Evolutionary conservation across 2,113 vertebrate species (phyloP), one percentile per base, ranked within the genome.

Genomic region (Chlamydotis undulata): DNA sequence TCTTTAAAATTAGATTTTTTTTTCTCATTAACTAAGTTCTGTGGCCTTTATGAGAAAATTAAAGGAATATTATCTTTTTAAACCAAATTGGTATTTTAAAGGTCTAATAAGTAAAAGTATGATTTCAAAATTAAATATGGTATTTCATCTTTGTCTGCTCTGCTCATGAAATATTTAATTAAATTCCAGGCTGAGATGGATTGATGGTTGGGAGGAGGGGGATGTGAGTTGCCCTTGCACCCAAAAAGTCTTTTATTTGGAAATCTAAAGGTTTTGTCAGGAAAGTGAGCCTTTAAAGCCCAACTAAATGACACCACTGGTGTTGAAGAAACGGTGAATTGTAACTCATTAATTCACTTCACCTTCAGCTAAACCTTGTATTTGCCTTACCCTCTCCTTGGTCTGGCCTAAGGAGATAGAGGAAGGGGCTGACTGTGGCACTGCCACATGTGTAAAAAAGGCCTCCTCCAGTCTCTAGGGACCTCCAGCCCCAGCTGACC

Each of bases 81-180:
- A 95, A 94, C 53, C 56, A 83, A 96, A 92, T 96, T 96, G 69
- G 45, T 94, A 87, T 83, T 97, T 97, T 83, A 97, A 96, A 93
- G 90, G 83, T 97, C 76, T 92, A 95, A 77, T 93, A 97, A 96
- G 70, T 87, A 94, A 92, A 94, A 93, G 87, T 88, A 78, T 95
- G 78, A 52, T 88, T 95, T 97, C 84, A 97, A 95, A 96, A 98
- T 97, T 74, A 98, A 97, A 96, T 85, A 92, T 17, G 53, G 61
- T 95, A 89, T 77, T 60, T 97, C 87, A 77, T 87, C 91, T 97
- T 97, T 93, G 41, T 95, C 92, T 96, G 64, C 91, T 97, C 70
- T 94, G 87, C 39, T 96, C 70, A 93, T 97, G 97, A 97, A 97
- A 95, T 96, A 97, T 96, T 96, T 96, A 92, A 97, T 97, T 93